Evolutionary conservation across 1,140 invertebrate species (phyloP).

Genomic region (Carposina sasakii): DNA sequence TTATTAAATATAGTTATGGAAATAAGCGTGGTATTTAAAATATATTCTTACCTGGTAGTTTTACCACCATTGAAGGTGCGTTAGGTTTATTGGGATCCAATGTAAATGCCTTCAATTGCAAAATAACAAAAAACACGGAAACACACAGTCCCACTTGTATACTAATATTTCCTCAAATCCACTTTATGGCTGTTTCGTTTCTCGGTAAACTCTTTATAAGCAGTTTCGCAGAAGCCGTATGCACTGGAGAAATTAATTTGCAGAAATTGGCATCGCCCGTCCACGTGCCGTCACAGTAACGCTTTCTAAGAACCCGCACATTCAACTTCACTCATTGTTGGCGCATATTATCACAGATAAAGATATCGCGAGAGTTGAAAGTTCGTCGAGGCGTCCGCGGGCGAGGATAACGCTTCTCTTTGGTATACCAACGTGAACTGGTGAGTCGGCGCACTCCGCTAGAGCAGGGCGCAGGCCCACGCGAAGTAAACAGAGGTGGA

Average conservation of each 20-base stretch:
- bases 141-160: conserved; percentile 64
- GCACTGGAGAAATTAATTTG: conserved; percentile 69
- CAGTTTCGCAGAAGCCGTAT: conserved; percentile 65
- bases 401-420: conserved; percentile 32
- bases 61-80: conserved; percentile 68
- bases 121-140: conserved; percentile 64
- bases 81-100: conserved; percentile 64
- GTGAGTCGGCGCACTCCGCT: conserved; percentile 14
- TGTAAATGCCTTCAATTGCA: conserved; percentile 56
- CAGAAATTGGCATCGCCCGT: conserved; percentile 55
- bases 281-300: conserved; percentile 53
- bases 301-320: conserved; percentile 61
- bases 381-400: conserved; percentile 41
- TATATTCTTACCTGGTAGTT: conserved; percentile 59
- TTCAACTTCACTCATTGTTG: conserved; percentile 64
- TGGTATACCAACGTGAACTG: conserved; percentile 51
- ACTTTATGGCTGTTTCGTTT: conserved; percentile 63
- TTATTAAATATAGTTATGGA: too few relatives aligned
- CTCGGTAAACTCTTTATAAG: conserved; percentile 66
- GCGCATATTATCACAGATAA: conserved; percentile 62
- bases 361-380: conserved; percentile 65
- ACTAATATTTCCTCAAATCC: conserved; percentile 66
- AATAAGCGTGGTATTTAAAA: too few relatives aligned
- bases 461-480: conserved; percentile 13
- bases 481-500: conserved; percentile 19